Conservation (phyloP, 2,888 invertebrate genomes). For the Noctua comes region DNA sequence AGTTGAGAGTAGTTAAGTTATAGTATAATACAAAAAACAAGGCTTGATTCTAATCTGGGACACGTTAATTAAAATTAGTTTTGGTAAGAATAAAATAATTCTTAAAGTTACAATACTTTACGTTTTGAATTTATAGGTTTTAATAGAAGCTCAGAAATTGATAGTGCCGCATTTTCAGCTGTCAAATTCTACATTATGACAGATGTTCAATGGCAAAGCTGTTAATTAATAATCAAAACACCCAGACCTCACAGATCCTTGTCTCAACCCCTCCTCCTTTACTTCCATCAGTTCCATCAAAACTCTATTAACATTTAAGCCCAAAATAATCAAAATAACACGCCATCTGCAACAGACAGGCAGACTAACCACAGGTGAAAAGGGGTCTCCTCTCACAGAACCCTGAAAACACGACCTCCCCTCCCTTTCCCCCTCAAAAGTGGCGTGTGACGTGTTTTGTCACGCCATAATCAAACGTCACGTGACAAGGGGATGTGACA, state of each 20-base stretch:
- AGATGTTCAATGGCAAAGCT: not conserved
- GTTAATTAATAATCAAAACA: not conserved
- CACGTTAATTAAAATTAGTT: conserved; percentile 21
- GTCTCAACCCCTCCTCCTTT: not conserved
- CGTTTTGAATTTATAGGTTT: not conserved
- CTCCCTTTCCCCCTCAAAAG: conserved; percentile 65
- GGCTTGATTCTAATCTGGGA: not conserved
- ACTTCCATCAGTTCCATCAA: not conserved
- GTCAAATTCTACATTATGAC: not conserved
- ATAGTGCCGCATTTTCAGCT: not conserved
- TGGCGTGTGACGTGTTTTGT: conserved; percentile 80
- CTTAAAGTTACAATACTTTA: not conserved
- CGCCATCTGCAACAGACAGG: conserved; percentile 54
- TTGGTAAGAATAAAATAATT: not conserved
- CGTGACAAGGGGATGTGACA: conserved; percentile 68
- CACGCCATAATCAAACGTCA: conserved; percentile 76
- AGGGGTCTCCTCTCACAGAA: conserved; percentile 51
- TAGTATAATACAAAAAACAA: not conserved
- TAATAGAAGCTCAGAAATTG: not conserved
- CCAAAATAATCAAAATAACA: conserved; percentile 26
- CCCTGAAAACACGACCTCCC: conserved; percentile 62
- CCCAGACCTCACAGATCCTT: not conserved
- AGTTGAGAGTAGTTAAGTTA: not conserved
- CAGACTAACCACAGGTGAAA: conserved; percentile 56
- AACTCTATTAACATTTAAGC: conserved; percentile 24